Evolutionary conservation across 2,888 invertebrate species (phyloP), one percentile per base, ranked within the genome.

Genomic region (Phengaris alcon): DNA sequence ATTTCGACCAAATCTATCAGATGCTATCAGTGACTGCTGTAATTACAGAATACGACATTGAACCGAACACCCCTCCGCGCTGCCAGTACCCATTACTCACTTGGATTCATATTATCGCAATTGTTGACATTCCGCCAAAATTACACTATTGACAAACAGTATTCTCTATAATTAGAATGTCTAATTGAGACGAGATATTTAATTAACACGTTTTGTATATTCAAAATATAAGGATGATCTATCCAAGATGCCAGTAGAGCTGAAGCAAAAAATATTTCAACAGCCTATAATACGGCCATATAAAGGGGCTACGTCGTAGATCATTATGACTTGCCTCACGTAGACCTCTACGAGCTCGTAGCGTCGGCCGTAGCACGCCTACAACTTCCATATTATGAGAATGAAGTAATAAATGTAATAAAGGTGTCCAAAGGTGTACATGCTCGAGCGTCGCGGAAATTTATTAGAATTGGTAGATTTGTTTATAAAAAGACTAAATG

Each of bases 1-100:
- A 69, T 48, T 46, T n/a, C n/a, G 44, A 48, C n/a, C 15, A 46
- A 48, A 69, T 69, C 44, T 69, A 69, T 69, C 46, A 48, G 48
- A 69, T 15, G 15, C n/a, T 69, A 69, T 69, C 69, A 48, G 69
- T 69, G 35, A 64, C 64, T 12, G 64, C n/a, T 69, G 48, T 69
- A 15, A 48, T 69, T 9, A 69, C 69, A 69, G 68, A 55, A 75
- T 54, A 75, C 64, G 54, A 44, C 78, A 76, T 77, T 77, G 79
- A 79, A 79, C 75, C 73, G 54, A 77, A 79, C 77, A 78, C 76
- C 73, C n/a, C 70, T 44, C 44, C 12, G 73, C 77, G 78, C 76
- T 79, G 79, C 77, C 79, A 78, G 77, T 48, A 22, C 73, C 57
- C 76, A 75, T 59, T 76, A 15, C 68, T 64, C 55, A 73, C 57